Evolutionary conservation across 2,888 invertebrate genomes (phyloP), one percentile per base, ranked within the genome.

Genomic region (Chesias legatella): DNA sequence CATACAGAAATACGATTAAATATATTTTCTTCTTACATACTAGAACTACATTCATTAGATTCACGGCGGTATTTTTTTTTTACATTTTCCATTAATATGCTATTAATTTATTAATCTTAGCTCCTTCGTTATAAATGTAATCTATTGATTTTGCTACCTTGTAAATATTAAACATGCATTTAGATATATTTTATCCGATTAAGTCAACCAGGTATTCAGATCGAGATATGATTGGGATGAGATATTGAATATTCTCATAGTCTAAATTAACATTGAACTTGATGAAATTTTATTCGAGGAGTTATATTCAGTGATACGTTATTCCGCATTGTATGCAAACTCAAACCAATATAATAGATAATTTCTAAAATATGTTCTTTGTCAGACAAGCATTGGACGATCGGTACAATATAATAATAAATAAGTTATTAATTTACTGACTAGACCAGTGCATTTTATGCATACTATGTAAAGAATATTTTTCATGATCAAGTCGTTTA

Each of bases 1-100:
- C 85, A 85, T 88, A 88, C 85, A 86, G 88, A 88, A 88, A 88
- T 88, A 88, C 85, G 88, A 77, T 86, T 88, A 88, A 82, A 86
- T 88, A 88, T 86, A 86, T 83, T 85, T 68, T 76, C 79, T 75
- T 73, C 82, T 84, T 85, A 85, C 47, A 48, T 36, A 37, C 73
- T 81, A 84, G 74, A 70, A 73, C 86, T 86, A 86, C 86, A 79
- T 77, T 78, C 65, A 76, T 46, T 79, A 76, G 70, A 78, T 79
- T 79, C 66, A 67, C 78, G 74, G 69, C 70, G 76, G 77, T 64
- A 62, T 63, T 67, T 79, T 82, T 85, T 79, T 88, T 86, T 84
- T 78, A 73, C 72, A 70, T 84, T 88, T 85, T 85, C 69, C 68
- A 69, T 60, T 78, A 73, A 60, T 76, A 72, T 86, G 83, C 85